phyloP scores from a whole-genome alignment of 64 coral and sea anemone genomes.

The Pocillopora damicornis region DNA sequence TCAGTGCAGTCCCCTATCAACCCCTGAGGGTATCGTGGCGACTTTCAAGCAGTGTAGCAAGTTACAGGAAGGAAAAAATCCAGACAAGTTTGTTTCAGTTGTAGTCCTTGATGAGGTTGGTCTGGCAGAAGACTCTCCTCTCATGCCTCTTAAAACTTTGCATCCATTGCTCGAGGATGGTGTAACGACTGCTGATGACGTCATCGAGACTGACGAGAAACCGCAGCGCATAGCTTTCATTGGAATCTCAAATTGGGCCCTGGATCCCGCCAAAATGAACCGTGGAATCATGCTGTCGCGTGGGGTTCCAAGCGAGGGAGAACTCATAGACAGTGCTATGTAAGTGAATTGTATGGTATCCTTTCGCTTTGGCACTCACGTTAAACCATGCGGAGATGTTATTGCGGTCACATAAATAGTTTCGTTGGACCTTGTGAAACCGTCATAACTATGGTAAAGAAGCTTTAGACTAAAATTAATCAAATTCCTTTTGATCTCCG shows the following conservation, averaged over 20 bases:
- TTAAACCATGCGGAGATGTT: too few species aligned
- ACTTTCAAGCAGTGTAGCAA: slow-evolving; percentile 68
- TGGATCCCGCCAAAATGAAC: slow-evolving; percentile 87
- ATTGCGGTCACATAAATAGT: too few species aligned
- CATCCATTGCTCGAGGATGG: slow-evolving; percentile 85
- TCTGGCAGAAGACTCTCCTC: slow-evolving; percentile 76
- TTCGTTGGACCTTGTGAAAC: too few species aligned
- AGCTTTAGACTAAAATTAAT: too few species aligned
- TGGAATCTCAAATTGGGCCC: slow-evolving; percentile 80
- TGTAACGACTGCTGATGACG: slow-evolving; percentile 65
- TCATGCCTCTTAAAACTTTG: slow-evolving; percentile 76
- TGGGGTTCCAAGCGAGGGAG: slow-evolving; percentile 49
- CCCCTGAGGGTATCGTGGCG: slow-evolving; percentile 64
- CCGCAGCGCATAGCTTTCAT: slow-evolving; percentile 56
- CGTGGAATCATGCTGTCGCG: slow-evolving; percentile 79
- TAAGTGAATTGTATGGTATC: background rate
- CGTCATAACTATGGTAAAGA: too few species aligned
- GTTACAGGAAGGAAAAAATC: slow-evolving; percentile 57
- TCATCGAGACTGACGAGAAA: slow-evolving; percentile 57
- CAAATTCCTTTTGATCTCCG: too few species aligned
- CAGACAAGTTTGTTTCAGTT: slow-evolving; percentile 65
- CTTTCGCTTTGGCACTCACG: too few species aligned
- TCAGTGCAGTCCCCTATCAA: slow-evolving; percentile 81
- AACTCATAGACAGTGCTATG: slow-evolving; percentile 71
- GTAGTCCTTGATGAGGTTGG: slow-evolving; percentile 81